These are phyloP conservation scores for Clupea harengus DNA, from an alignment of 2,113 vertebrate genomes.

Conservation along the genomic window DNA sequence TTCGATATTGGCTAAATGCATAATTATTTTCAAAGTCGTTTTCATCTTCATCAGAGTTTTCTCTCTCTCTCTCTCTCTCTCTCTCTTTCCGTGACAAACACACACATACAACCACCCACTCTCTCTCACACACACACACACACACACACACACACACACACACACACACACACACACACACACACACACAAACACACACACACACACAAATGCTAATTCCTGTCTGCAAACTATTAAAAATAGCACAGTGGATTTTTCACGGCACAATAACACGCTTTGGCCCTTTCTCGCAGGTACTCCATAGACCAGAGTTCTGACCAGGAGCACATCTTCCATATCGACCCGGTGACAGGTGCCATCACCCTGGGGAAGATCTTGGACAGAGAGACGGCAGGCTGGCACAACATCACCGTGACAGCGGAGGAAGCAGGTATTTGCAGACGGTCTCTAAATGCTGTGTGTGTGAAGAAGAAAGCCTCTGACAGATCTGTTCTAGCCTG, in stretches of 20 bases:
- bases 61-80: no score
- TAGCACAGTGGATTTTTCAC: background rate
- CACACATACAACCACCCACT: no score
- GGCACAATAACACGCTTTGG: background rate
- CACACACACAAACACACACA: background rate
- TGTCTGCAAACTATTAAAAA: background rate
- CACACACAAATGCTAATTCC: background rate
- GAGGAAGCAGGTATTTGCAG: slow-evolving; percentile 84
- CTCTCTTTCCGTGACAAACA: background rate
- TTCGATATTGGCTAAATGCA: slow-evolving; percentile 33
- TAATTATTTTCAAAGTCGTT: slow-evolving; percentile 29
- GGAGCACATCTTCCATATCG: slow-evolving; percentile 92
- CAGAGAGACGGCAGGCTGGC: slow-evolving; percentile 93
- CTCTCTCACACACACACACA: background rate
- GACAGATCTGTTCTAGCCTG: slow-evolving; percentile 21
- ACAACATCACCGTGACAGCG: slow-evolving; percentile 93
- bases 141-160: background rate
- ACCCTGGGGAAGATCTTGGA: slow-evolving; percentile 89
- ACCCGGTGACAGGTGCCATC: slow-evolving; percentile 85
- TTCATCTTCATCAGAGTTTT: background rate
- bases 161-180: background rate
- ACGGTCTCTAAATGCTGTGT: background rate
- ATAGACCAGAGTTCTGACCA: slow-evolving; percentile 84
- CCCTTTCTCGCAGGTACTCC: slow-evolving; percentile 77
- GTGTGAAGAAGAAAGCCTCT: background rate